Conservation (phyloP, 1,140 invertebrate species). For the Berghia stephanieae region DNA sequence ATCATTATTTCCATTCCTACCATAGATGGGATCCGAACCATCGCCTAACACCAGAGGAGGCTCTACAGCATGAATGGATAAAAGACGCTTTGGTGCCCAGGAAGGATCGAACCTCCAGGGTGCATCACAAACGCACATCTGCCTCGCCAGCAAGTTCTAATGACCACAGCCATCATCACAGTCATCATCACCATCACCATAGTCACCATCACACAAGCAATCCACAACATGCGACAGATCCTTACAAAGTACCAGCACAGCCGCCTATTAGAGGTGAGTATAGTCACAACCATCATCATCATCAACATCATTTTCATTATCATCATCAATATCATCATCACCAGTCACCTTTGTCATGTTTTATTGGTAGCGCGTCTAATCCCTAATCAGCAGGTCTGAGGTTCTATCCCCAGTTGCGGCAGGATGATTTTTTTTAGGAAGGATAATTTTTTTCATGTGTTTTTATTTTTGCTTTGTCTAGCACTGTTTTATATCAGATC, state of each 20-base stretch:
- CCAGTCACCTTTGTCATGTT: background rate
- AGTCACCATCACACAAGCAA: slow-evolving; percentile 29
- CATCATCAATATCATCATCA: background rate
- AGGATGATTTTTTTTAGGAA: background rate
- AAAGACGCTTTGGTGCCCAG: slow-evolving; percentile 56
- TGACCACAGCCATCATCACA: slow-evolving; percentile 22
- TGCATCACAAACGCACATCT: slow-evolving; percentile 38
- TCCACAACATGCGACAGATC: slow-evolving; percentile 41
- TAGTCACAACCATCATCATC: background rate
- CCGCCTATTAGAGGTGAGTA: slow-evolving; percentile 45
- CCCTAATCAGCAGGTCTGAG: too few relatives aligned
- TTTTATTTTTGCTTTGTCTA: background rate
- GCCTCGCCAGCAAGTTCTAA: slow-evolving; percentile 25
- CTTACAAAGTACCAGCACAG: slow-evolving; percentile 56
- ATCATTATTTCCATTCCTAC: slow-evolving; percentile 16
- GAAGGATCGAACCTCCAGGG: slow-evolving; percentile 37
- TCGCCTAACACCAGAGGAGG: slow-evolving; percentile 64
- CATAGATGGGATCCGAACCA: slow-evolving; percentile 62
- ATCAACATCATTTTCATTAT: too few relatives aligned
- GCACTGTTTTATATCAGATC: background rate
- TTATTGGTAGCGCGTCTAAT: background rate
- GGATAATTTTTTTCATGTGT: too few relatives aligned
- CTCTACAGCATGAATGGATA: slow-evolving; percentile 66
- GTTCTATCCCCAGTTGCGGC: too few relatives aligned
- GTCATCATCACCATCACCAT: slow-evolving; percentile 31